Evolutionary conservation across 2,797 vertebrate genomes (phyloP).

Genomic region (Mareca strepera): DNA sequence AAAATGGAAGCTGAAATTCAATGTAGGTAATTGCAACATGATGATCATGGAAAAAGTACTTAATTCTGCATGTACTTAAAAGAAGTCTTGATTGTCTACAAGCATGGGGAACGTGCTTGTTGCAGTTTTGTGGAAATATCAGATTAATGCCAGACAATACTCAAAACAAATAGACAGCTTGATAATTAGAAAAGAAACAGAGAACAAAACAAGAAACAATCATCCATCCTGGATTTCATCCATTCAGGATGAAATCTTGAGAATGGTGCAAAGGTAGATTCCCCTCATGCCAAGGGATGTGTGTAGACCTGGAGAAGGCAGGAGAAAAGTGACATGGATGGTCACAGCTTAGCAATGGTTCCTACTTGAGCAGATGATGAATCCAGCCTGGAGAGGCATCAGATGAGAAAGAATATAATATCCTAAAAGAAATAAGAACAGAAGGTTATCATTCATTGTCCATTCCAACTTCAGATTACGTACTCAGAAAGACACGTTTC

Average conservation of each 20-base stretch:
- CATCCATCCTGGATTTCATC: neutral
- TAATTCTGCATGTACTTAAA: neutral
- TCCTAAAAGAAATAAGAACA: neutral
- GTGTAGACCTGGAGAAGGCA: neutral
- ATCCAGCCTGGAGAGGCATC: neutral
- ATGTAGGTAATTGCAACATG: neutral
- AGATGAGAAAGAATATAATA: neutral
- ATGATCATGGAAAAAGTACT: neutral
- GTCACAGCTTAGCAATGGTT: neutral
- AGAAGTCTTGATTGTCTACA: neutral
- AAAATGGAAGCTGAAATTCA: neutral
- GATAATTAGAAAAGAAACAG: neutral
- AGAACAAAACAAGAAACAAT: neutral
- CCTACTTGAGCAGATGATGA: fast-evolving
- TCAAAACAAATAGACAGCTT: neutral
- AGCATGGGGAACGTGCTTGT: neutral
- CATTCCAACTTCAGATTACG: neutral
- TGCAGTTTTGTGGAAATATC: neutral
- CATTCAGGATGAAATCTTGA: neutral
- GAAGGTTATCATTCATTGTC: neutral
- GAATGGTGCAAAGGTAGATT: neutral
- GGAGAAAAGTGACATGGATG: fast-evolving
- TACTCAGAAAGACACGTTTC: neutral
- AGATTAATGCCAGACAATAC: neutral
- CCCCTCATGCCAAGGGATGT: neutral